Conservation (phyloP, 2,113 vertebrate genomes). For the Mirza zaza region DNA sequence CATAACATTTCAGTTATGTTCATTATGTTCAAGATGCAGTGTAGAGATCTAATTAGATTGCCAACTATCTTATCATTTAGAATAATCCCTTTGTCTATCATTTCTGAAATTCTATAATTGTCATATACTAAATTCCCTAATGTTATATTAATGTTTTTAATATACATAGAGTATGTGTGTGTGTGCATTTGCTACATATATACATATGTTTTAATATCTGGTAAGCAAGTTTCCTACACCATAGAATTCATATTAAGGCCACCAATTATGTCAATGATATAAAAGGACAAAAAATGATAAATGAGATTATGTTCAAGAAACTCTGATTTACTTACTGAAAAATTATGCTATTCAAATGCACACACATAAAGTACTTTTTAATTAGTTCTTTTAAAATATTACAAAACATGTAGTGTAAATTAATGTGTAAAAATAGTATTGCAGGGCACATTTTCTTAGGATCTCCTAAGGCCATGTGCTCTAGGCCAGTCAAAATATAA, state of each 20-base stretch:
- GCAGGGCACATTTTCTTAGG: neutral
- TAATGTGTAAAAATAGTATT: conserved; percentile 18
- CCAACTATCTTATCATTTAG: conserved; percentile 12
- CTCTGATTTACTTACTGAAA: neutral
- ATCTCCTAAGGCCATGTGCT: no score
- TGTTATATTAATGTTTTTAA: neutral
- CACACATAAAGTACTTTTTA: neutral
- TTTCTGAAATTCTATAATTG: neutral
- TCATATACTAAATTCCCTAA: neutral
- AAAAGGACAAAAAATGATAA: neutral
- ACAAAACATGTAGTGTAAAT: neutral
- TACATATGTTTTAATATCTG: neutral
- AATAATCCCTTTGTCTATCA: neutral
- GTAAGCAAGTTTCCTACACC: neutral
- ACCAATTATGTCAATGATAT: neutral
- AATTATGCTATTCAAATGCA: neutral
- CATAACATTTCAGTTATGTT: no score
- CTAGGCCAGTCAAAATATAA: no score
- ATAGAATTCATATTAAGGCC: neutral
- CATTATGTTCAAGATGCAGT: neutral
- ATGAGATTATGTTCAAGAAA: conserved; percentile 34
- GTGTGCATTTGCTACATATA: neutral
- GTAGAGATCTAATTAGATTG: neutral
- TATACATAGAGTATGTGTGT: neutral
- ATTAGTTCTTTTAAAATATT: conserved; percentile 48